Base-by-base conservation (phyloP, 2,797 vertebrate species). In the Microctenopoma lineatum region DNA sequence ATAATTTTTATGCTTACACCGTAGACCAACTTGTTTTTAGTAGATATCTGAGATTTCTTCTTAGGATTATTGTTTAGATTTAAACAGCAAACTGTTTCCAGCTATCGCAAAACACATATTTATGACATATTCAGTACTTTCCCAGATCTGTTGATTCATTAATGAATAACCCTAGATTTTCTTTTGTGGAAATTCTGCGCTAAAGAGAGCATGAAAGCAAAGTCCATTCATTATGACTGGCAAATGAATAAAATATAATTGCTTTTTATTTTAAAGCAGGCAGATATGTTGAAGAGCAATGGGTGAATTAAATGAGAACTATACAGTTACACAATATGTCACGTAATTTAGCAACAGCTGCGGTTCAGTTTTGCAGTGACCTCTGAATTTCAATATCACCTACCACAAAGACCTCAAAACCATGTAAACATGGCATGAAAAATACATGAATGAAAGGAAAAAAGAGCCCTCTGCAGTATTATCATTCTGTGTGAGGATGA, bases 371-470 rank as follows among this genome's bases (percentile, higher is more conserved):
- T 26, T 36, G 18, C 5, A 45, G 15, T 9, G 25, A 46, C 13
- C 25, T 11, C 4, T 34, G 10, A 11, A 27, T 55, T 59, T 45
- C 12, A 48, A 1, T 25, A 26, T 38, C 14, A 58, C 4, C 10
- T 58, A 14, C 48, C 36, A 60, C 18, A 70, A 60, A 68, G 15
- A 18, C 54, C 55, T 55, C 54, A 59, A n/a, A 42, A 50, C 18
- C 45, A 36, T 26, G 25, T 60, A 65, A 88, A 86, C 67, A 75
- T 25, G 39, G 70, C 56, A 81, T 54, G 45, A 72, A 81, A 83
- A 54, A 56, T 45, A n/a, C 70, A 64, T 45, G 6, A 62, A 36
- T 34, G 2, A 39, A 45, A 60, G 38, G 51, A 26, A 52, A 65
- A 64, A 21, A 62, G n/a, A 32, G 14, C 13, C 38, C 16, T 7